A percentile compares a stretch with the other conserved stretches of the same genome.
Evolutionary conservation across 1,140 invertebrate genomes (phyloP).

Genomic region (Fopius arisanus): DNA sequence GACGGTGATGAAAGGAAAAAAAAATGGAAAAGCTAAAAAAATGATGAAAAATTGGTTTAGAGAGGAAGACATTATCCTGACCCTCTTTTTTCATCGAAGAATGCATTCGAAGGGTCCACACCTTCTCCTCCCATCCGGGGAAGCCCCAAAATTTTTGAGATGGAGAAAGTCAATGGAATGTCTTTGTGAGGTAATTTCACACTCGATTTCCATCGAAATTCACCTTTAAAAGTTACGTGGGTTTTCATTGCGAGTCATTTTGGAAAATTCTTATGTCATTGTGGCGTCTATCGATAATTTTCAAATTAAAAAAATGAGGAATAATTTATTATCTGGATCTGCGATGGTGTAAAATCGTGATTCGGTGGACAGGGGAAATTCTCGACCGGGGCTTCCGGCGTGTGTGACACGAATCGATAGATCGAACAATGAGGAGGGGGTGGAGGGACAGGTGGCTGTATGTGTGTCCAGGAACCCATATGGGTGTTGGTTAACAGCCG

Average conservation of each 20-base stretch:
- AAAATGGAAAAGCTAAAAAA: neutral
- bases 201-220: too few species aligned
- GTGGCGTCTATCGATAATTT: too few species aligned
- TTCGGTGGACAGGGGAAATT: neutral
- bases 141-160: too few species aligned
- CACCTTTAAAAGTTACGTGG: too few species aligned
- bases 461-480: constrained; percentile 13
- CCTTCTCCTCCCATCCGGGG: too few species aligned
- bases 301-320: too few species aligned
- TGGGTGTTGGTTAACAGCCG: constrained; percentile 11
- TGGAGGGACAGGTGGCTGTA: neutral
- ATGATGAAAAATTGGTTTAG: neutral
- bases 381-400: neutral
- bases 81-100: neutral
- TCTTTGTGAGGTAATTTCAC: too few species aligned
- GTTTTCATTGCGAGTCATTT: too few species aligned
- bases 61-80: neutral
- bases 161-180: too few species aligned
- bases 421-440: neutral
- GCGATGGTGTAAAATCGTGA: neutral
- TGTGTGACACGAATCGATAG: constrained; percentile 10
- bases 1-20: neutral
- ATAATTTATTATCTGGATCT: too few species aligned
- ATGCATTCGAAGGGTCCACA: too few species aligned
- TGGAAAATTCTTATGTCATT: too few species aligned